Percentiles rank a stretch among this genome's conserved stretches.
Conservation (phyloP, 2,888 invertebrate genomes). For the Scaptomyza polygonia region DNA sequence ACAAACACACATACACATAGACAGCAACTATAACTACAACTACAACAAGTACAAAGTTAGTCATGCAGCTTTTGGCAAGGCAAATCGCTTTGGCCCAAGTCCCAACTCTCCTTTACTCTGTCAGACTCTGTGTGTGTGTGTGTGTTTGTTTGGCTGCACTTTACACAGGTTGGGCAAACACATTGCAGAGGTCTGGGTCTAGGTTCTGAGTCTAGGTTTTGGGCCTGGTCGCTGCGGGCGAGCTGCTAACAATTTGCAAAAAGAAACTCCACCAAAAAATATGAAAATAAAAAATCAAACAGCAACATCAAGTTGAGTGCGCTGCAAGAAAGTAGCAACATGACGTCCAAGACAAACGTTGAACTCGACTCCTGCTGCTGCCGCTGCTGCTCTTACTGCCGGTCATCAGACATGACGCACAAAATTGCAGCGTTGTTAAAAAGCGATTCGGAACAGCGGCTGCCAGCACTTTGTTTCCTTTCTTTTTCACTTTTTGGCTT, state of each 20-base stretch:
- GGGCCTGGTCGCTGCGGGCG: constrained; percentile 55
- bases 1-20: constrained; percentile 15
- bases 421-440: constrained; percentile 81
- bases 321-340: constrained; percentile 75
- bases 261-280: constrained; percentile 28
- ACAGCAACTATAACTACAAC: constrained; percentile 11
- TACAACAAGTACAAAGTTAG: constrained; percentile 71
- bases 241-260: constrained; percentile 69
- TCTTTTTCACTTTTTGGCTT: not conserved
- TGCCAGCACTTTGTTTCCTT: constrained; percentile 47
- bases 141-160: constrained; percentile 53
- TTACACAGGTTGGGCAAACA: constrained; percentile 61
- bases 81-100: constrained; percentile 69
- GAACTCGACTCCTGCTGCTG: constrained; percentile 22
- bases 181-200: constrained; percentile 46
- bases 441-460: constrained; percentile 71
- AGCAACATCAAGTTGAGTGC: constrained; percentile 46
- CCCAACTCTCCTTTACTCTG: not conserved
- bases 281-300: constrained; percentile 4
- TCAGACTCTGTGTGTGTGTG: not conserved
- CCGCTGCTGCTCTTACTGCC: constrained; percentile 12
- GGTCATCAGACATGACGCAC: constrained; percentile 40
- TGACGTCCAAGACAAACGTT: constrained; percentile 62
- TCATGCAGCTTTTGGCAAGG: constrained; percentile 78
- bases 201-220: constrained; percentile 26